Evolutionary conservation across 2,113 vertebrate genomes (phyloP).

Genomic region (Mesitornis unicolor): DNA sequence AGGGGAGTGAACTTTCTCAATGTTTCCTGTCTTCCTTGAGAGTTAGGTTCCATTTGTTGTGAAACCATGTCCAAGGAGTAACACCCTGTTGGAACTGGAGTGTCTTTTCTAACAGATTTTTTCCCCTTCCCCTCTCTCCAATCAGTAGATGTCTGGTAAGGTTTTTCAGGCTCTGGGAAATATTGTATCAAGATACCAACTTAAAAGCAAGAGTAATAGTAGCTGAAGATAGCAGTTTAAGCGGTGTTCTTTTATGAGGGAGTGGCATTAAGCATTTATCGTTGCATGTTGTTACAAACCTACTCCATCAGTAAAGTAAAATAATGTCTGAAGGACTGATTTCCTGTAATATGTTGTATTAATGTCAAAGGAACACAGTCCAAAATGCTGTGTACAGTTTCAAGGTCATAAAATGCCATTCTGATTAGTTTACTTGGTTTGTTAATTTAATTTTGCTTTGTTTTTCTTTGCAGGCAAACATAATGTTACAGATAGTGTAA

Average conservation of each 20-base stretch:
- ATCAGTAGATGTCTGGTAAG: not conserved
- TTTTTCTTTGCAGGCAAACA: not conserved
- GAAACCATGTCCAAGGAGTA: not conserved
- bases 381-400: not conserved
- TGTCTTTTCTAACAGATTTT: not conserved
- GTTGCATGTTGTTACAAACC: not conserved
- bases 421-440: not conserved
- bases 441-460: not conserved
- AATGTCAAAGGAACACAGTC: not conserved
- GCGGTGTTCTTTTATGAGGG: not conserved
- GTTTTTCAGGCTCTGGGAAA: not conserved
- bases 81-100: not conserved
- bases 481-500: not conserved
- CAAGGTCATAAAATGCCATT: not conserved
- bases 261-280: not conserved
- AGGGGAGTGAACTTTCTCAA: not conserved
- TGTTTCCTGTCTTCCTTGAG: not conserved
- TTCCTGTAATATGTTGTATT: not conserved
- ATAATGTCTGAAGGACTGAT: not conserved
- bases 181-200: not conserved
- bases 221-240: not conserved
- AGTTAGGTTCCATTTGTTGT: not conserved
- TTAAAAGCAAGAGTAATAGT: not conserved
- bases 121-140: rapidly evolving
- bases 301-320: not conserved